Conservation (phyloP, 2,888 invertebrate species). For the Ormyrus rosae region DNA sequence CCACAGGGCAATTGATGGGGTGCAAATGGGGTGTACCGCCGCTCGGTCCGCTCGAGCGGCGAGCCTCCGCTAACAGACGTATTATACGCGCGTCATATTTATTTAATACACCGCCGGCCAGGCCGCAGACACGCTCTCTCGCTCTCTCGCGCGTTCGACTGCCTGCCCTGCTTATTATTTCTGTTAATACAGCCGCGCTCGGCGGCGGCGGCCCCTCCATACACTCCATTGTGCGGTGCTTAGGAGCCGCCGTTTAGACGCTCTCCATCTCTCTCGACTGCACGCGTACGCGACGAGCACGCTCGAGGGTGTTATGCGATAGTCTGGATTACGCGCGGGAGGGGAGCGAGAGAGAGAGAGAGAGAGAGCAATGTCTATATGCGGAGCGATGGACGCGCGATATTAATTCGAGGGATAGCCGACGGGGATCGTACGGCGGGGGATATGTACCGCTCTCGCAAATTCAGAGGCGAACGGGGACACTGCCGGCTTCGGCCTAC, state of each 20-base stretch:
- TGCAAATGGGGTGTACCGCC: constrained; percentile 72
- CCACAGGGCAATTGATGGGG: constrained; percentile 72
- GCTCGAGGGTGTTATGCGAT: constrained; percentile 28
- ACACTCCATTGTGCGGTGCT: not conserved
- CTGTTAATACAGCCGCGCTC: constrained; percentile 12
- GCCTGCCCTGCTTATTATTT: constrained; percentile 28
- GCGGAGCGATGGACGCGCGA: constrained; percentile 4
- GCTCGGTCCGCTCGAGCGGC: not conserved
- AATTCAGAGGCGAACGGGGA: not conserved
- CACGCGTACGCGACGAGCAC: not conserved
- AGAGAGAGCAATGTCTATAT: not conserved
- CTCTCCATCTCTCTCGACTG: not conserved
- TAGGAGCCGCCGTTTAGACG: constrained; percentile 19
- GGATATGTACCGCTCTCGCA: too few relatives aligned
- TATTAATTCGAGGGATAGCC: constrained; percentile 32
- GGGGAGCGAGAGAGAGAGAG: not conserved
- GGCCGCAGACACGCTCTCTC: constrained; percentile 46
- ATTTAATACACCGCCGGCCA: constrained; percentile 70
- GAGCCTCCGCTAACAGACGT: constrained; percentile 64
- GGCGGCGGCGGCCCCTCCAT: not conserved
- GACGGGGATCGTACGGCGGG: not conserved
- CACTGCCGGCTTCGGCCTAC: not conserved
- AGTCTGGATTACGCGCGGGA: constrained; percentile 28
- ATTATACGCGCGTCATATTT: constrained; percentile 72
- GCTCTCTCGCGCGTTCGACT: not conserved